Base-by-base conservation (phyloP, 2,113 vertebrate genomes). In the Rhinolophus sinicus region DNA sequence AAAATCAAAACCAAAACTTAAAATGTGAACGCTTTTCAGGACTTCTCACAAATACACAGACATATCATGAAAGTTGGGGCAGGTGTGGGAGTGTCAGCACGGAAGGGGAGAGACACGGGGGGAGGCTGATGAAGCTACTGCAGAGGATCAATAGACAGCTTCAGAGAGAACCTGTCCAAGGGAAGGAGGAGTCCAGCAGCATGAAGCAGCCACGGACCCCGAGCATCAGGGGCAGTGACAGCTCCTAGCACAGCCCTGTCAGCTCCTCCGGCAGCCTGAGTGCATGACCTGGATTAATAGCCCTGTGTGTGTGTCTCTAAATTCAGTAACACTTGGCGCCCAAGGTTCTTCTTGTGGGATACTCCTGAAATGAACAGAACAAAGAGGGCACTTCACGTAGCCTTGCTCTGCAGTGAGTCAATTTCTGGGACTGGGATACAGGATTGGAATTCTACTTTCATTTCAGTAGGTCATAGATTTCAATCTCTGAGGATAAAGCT, bases 1-100 rank as follows among this genome's bases (percentile, higher is more conserved):
- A 92, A 94, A 95, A 73, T 91, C 9, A 95, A 88, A 92, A 50
- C 18, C 26, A 78, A 86, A 89, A 38, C 5, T 62, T 86, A 82
- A 93, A 84, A 91, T 6, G 35, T 62, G 62, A 86, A 72, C 38
- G 15, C 9, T 62, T 54, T 89, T 67, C 26, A 69, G 56, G 21
- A 26, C 7, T 86, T 94, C 18, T 64, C 81, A 80, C 44, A 94
- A 83, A 89, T 38, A n/a, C 7, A 94, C 14, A 62, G 47, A 62
- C 5, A 58, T 50, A 89, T 56, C 75, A 96, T 56, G 24, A 50
- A 89, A 65, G 38, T 1, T 80, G 81, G 77, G 54, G 50, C 6
- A 64, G 40, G 44, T 70, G 12, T 44, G 38, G 14, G 52, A n/a
- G 12, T 40, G 30, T 11, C 67, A 35, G 12, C 8, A 78, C 47